Evolutionary conservation across 1,140 invertebrate genomes (phyloP), one percentile per base, ranked within the genome.

Genomic region (Thereuonema tuberculata): DNA sequence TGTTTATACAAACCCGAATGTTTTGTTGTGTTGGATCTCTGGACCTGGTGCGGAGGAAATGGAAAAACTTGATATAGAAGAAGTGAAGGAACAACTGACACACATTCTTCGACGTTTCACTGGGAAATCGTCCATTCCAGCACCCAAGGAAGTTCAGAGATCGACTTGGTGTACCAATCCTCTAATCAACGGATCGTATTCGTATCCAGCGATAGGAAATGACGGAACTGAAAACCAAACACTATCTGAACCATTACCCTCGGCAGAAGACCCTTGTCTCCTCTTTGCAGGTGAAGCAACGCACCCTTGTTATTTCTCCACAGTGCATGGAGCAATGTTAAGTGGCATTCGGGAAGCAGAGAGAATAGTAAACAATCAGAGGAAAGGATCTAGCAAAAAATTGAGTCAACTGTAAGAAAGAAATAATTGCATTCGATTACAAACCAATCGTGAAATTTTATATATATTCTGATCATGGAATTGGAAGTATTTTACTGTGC

Each of bases 241-340:
- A 21, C 23, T 58, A 21, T 37, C 43, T 5, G 20, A 26, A 25
- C 47, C 57, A 25, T 49, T 58, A 28, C 57, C 57, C 2, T 15
- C 3, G 2, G 2, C 5, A 9, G 27, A 31, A 49, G 0, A 29
- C 17, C 81, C 84, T 58, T 76, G 79, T 28, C 68, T 94, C 21
- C 69, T 90, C 21, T 93, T 93, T 72, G 90, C 89, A 48, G 91
- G 91, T 0, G 91, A 94, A 75, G 89, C 87, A 0, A 91, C 89
- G 0, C 81, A 86, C 64, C 74, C 84, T 3, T 78, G 81, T 25
- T 81, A 83, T 62, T 75, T 72, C 61, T 74, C 72, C 15, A 90
- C 87, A 1, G 82, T 86, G 1, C 87, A 91, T 67, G 88, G 87
- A 17, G 87, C 87, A 14, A 77, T 86, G 64, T 70, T 87, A 25